These are phyloP conservation scores for Rachycentron canadum DNA, from an alignment of 2,797 vertebrate genomes.

Conservation along the genomic window DNA sequence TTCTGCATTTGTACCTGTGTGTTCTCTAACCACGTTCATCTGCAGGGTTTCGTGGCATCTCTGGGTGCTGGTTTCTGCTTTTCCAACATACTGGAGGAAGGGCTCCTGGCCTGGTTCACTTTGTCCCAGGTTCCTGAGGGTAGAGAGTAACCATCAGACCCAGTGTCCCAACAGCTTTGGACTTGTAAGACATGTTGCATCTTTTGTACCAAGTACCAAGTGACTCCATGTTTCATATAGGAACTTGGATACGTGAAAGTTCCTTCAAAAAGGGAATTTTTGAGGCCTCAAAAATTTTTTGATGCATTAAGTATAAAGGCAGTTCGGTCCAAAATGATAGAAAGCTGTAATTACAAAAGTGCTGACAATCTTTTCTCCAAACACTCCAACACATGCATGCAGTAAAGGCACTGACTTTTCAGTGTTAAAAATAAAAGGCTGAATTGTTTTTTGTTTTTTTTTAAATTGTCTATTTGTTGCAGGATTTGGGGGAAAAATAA, in stretches of 20 bases:
- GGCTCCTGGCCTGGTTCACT: neutral
- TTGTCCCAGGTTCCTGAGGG: conserved; percentile 46
- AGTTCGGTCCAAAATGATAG: neutral
- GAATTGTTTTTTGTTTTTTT: too few species aligned
- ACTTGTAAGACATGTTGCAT: neutral
- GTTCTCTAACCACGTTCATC: conserved; percentile 37
- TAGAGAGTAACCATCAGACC: neutral
- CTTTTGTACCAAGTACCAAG: neutral
- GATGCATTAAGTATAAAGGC: neutral
- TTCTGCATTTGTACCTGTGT: conserved; percentile 28
- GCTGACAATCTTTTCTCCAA: neutral
- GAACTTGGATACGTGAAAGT: neutral
- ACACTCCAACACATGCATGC: too few species aligned
- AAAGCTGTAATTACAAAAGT: neutral
- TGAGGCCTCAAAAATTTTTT: conserved; percentile 1
- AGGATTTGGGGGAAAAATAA: neutral
- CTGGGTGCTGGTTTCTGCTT: conserved; percentile 16
- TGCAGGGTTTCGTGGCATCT: conserved; percentile 41
- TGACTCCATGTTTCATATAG: neutral
- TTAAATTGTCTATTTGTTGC: too few species aligned
- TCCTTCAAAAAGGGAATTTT: too few species aligned
- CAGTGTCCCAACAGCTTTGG: neutral
- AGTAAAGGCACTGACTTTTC: neutral
- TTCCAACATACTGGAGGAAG: neutral
- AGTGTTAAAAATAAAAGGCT: neutral